A percentile compares a stretch with the other conserved stretches of the same genome.
Conservation (phyloP, 1,140 invertebrate species). For the Pseudomyrmex sp. region DNA sequence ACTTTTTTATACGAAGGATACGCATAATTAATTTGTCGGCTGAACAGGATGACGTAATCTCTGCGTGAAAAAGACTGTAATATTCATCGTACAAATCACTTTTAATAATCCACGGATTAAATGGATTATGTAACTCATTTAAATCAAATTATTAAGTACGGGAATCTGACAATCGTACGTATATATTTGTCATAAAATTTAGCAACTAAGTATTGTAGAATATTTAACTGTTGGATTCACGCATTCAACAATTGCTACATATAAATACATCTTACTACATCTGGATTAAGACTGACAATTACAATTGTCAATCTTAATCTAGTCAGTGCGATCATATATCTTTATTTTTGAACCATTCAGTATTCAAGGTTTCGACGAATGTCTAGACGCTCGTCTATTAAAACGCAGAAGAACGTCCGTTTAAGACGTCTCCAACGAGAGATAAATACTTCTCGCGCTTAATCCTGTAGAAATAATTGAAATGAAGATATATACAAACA, state of each 20-base stretch:
- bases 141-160: no score
- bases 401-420: not conserved
- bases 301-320: not conserved
- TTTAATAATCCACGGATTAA: no score
- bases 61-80: no score
- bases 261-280: constrained; percentile 13
- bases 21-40: not conserved
- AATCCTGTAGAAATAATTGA: no score
- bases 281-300: not conserved
- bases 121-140: no score
- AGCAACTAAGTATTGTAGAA: no score
- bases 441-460: not conserved
- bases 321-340: not conserved
- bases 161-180: no score
- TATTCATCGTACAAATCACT: no score
- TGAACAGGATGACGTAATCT: not conserved
- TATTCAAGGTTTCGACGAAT: constrained; percentile 6
- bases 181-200: no score
- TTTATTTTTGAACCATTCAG: constrained; percentile 23
- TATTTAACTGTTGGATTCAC: no score
- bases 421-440: not conserved
- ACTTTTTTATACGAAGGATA: no score
- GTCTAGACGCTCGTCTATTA: not conserved
- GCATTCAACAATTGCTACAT: not conserved
- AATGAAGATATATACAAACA: not conserved